Percentiles rank a stretch among this genome's conserved stretches.
phyloP scores from a whole-genome alignment of 64 coral and sea anemone genomes.

The Pocillopora verrucosa region DNA sequence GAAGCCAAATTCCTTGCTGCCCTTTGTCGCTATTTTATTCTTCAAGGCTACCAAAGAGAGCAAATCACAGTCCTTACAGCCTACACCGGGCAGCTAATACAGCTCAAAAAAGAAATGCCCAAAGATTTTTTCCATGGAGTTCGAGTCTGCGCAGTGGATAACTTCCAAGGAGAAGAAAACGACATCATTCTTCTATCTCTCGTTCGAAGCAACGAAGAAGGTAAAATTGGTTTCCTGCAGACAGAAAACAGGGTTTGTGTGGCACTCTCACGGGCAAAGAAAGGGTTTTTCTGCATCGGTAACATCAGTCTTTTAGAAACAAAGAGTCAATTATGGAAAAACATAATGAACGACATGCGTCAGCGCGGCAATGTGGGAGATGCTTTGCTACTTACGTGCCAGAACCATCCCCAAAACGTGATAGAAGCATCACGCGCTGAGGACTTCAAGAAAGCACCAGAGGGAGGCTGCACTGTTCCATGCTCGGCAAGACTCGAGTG shows the following conservation, averaged over 20 bases:
- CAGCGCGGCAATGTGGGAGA: slow-evolving; percentile 12
- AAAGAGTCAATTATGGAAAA: slow-evolving; percentile 58
- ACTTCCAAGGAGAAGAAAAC: slow-evolving; percentile 97
- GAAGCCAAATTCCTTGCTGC: slow-evolving; percentile 88
- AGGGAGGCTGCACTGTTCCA: slow-evolving; percentile 64
- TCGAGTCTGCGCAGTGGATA: slow-evolving; percentile 84
- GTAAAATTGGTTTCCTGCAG: slow-evolving; percentile 88
- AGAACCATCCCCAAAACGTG: slow-evolving; percentile 52
- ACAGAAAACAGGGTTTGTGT: slow-evolving; percentile 88
- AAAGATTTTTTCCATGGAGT: slow-evolving; percentile 79
- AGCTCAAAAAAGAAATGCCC: slow-evolving; percentile 84
- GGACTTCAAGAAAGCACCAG: slow-evolving; percentile 66
- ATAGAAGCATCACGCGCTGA: slow-evolving; percentile 32
- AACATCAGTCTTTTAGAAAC: slow-evolving; percentile 75
- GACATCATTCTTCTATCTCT: slow-evolving; percentile 93
- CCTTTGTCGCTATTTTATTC: slow-evolving; percentile 86
- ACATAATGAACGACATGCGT: slow-evolving; percentile 63
- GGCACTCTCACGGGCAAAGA: slow-evolving; percentile 87
- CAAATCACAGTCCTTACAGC: slow-evolving; percentile 92
- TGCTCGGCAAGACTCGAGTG: slow-evolving; percentile 58
- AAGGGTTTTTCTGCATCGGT: slow-evolving; percentile 87
- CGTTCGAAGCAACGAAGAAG: slow-evolving; percentile 92
- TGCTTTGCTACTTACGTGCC: slow-evolving; percentile 43
- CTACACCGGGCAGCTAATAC: slow-evolving; percentile 92
- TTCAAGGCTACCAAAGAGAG: slow-evolving; percentile 82